A percentile compares a stretch with the other conserved stretches of the same genome.
Evolutionary conservation across 2,888 invertebrate species (phyloP).

Genomic region (Drosophila macrospina): DNA sequence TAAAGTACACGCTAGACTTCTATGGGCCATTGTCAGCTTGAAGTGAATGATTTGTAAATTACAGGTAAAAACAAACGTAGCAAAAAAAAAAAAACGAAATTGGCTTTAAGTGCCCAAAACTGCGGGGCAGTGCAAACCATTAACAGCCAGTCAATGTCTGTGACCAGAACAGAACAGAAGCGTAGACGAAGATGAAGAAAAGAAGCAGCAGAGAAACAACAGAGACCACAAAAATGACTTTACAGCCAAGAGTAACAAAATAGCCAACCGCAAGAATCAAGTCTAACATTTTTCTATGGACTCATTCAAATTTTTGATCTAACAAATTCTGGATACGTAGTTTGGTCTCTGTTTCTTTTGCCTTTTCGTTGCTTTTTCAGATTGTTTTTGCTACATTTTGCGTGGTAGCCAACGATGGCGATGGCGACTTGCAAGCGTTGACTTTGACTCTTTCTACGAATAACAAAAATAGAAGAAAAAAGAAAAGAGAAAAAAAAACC

Average conservation of each 20-base stretch:
- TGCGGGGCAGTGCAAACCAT: conserved; percentile 64
- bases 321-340: conserved; percentile 50
- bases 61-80: conserved; percentile 34
- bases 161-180: conserved; percentile 39
- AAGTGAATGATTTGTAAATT: conserved; percentile 55
- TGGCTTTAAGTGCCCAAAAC: conserved; percentile 38
- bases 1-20: conserved; percentile 7
- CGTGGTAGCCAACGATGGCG: conserved; percentile 60
- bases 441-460: conserved; percentile 65
- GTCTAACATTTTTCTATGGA: conserved; percentile 50
- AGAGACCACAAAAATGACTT: conserved; percentile 74
- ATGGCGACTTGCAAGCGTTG: conserved; percentile 68
- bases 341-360: conserved; percentile 20
- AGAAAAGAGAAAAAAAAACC: conserved; percentile 39
- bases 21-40: conserved; percentile 10
- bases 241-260: conserved; percentile 59
- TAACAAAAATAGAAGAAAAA: background rate
- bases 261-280: conserved; percentile 39
- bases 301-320: conserved; percentile 69
- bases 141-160: conserved; percentile 57
- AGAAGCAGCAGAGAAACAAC: conserved; percentile 57
- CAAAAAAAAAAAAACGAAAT: conserved; percentile 21
- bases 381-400: conserved; percentile 33
- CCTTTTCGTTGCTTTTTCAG: conserved; percentile 8
- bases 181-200: conserved; percentile 10